A percentile compares a stretch with the other conserved stretches of the same genome.
These are phyloP conservation scores for Caenorhabditis japonica DNA, from an alignment of 2,888 invertebrate genomes.

Conservation along the genomic window DNA sequence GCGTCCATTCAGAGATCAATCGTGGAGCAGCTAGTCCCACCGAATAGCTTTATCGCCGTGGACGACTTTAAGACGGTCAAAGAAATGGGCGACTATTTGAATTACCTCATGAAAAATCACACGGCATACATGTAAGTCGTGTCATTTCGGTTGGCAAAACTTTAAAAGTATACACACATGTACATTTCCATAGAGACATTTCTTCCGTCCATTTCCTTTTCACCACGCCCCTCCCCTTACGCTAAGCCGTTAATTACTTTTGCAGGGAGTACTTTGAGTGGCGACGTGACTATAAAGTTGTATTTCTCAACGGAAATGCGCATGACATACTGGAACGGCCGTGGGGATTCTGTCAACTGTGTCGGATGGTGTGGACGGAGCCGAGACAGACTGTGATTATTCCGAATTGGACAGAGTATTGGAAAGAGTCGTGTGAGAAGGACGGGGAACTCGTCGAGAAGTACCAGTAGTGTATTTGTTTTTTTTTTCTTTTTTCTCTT, in stretches of 20 bases:
- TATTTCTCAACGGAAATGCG: constrained; percentile 70
- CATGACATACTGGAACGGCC: constrained; percentile 75
- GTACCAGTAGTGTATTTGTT: background rate
- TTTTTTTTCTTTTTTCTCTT: constrained; percentile 5
- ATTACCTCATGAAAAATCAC: constrained; percentile 78
- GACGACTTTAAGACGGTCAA: constrained; percentile 79
- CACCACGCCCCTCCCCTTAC: background rate
- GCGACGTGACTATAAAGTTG: constrained; percentile 75
- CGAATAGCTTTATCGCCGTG: constrained; percentile 78
- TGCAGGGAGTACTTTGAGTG: constrained; percentile 79
- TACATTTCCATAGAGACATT: no score
- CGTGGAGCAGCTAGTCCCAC: constrained; percentile 77
- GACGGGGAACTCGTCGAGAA: constrained; percentile 57
- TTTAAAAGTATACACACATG: no score
- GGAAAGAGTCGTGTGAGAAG: constrained; percentile 59
- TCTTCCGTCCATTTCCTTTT: background rate
- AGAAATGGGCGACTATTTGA: constrained; percentile 78
- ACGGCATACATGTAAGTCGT: constrained; percentile 76
- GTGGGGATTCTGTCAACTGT: constrained; percentile 76
- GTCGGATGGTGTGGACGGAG: constrained; percentile 67
- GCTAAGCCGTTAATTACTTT: background rate
- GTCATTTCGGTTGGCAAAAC: constrained; percentile 17
- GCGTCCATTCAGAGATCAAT: constrained; percentile 63
- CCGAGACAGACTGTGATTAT: constrained; percentile 50
- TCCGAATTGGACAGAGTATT: constrained; percentile 56